Evolutionary conservation across 2,113 vertebrate genomes (phyloP).

Genomic region (Excalfactoria chinensis): DNA sequence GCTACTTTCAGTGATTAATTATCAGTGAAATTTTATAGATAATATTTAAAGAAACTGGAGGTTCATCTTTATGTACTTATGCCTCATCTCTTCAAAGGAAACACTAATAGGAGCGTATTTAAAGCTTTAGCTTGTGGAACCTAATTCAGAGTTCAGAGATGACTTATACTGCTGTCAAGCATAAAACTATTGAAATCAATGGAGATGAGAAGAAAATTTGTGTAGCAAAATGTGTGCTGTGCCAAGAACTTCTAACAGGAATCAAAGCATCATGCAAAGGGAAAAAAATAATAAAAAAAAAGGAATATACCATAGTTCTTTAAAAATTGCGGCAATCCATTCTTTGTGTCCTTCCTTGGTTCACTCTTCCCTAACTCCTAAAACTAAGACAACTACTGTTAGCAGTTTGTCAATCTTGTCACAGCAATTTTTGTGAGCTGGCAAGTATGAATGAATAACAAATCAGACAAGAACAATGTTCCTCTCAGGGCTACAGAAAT

Average conservation of each 20-base stretch:
- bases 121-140: not conserved
- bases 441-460: slow-evolving; percentile 20
- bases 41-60: not conserved
- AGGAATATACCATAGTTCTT: not conserved
- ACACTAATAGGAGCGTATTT: not conserved
- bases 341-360: not conserved
- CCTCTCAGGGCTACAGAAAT: slow-evolving; percentile 42
- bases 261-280: not conserved
- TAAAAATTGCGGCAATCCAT: not conserved
- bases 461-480: slow-evolving; percentile 21
- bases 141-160: slow-evolving; percentile 18
- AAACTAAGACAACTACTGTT: not conserved
- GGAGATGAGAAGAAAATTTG: not conserved
- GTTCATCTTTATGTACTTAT: slow-evolving; percentile 11
- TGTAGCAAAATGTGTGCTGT: not conserved
- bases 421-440: slow-evolving; percentile 10
- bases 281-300: not conserved
- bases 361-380: not conserved
- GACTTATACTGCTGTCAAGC: not conserved
- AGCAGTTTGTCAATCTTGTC: slow-evolving; percentile 5
- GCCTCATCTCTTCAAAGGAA: slow-evolving; percentile 15
- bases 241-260: not conserved
- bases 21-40: not conserved
- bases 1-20: slow-evolving; percentile 7
- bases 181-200: not conserved